phyloP scores from a whole-genome alignment of 2,797 vertebrate species.

The Dromococcyx pavoninus region DNA sequence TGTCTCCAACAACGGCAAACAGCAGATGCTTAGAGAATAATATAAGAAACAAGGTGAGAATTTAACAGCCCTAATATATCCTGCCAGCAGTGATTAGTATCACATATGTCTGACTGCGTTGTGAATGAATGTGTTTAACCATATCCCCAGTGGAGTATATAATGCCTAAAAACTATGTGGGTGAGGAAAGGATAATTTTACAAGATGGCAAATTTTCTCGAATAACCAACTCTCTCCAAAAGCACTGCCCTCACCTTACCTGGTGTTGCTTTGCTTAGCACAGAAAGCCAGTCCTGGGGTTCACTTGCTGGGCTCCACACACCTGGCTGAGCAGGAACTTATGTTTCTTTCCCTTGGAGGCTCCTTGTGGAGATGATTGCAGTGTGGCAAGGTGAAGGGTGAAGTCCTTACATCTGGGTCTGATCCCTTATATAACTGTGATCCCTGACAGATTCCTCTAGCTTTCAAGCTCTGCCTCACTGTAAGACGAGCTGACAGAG shows the following conservation, averaged over 20 bases:
- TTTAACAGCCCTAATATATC: slow-evolving; percentile 48
- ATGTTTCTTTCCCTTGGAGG: neutral
- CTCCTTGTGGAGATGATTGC: neutral
- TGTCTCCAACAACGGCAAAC: slow-evolving; percentile 51
- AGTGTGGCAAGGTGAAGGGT: neutral
- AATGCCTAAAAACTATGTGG: neutral
- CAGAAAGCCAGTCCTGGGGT: neutral
- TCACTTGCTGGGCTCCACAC: neutral
- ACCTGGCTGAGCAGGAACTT: neutral
- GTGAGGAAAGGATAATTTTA: neutral
- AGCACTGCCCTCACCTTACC: neutral
- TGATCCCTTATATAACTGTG: fast-evolving
- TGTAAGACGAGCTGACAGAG: neutral
- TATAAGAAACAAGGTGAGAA: slow-evolving; percentile 36
- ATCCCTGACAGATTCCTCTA: neutral
- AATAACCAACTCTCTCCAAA: neutral
- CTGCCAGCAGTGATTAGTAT: slow-evolving; percentile 24
- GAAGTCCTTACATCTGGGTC: neutral
- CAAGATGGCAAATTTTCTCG: neutral
- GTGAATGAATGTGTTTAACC: neutral
- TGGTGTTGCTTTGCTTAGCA: neutral
- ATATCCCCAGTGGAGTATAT: neutral
- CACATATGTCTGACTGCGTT: neutral
- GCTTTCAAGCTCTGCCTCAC: neutral
- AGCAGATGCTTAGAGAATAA: slow-evolving; percentile 58